These are phyloP conservation scores for Urechis unicinctus DNA, from an alignment of 2,888 invertebrate genomes.

Conservation along the genomic window DNA sequence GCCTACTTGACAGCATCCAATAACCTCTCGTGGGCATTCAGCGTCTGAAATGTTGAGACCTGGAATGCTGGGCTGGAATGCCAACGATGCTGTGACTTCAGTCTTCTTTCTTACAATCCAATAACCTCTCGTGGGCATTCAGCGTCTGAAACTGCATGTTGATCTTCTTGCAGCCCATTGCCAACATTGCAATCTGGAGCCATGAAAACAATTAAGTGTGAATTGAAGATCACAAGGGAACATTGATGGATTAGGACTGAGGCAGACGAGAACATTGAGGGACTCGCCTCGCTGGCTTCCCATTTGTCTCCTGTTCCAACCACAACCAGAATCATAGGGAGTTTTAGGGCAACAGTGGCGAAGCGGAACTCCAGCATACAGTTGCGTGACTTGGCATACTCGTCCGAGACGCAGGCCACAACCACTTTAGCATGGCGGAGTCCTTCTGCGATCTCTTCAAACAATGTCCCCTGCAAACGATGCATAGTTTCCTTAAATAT, in stretches of 20 bases:
- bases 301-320: slow-evolving; percentile 16
- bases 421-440: slow-evolving; percentile 38
- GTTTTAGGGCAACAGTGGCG: slow-evolving; percentile 14
- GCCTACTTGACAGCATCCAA: no score
- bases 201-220: no score
- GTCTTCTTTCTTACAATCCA: no score
- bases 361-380: slow-evolving; percentile 24
- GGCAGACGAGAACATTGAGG: no score
- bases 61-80: no score
- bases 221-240: no score
- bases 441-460: slow-evolving; percentile 45
- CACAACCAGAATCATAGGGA: slow-evolving; percentile 16
- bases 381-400: slow-evolving; percentile 24
- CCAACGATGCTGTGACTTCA: no score
- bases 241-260: no score
- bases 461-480: slow-evolving; percentile 36
- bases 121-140: slow-evolving; percentile 26
- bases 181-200: slow-evolving; percentile 20
- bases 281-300: slow-evolving; percentile 13
- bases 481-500: neutral
- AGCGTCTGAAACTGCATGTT: slow-evolving; percentile 31
- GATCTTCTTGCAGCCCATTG: slow-evolving; percentile 20
- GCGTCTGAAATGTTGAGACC: no score
- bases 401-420: slow-evolving; percentile 45
- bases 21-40: slow-evolving; percentile 26